A percentile compares a stretch with the other conserved stretches of the same genome.
Evolutionary conservation across 2,888 invertebrate genomes (phyloP).

Genomic region (Stomorhina lunata): DNA sequence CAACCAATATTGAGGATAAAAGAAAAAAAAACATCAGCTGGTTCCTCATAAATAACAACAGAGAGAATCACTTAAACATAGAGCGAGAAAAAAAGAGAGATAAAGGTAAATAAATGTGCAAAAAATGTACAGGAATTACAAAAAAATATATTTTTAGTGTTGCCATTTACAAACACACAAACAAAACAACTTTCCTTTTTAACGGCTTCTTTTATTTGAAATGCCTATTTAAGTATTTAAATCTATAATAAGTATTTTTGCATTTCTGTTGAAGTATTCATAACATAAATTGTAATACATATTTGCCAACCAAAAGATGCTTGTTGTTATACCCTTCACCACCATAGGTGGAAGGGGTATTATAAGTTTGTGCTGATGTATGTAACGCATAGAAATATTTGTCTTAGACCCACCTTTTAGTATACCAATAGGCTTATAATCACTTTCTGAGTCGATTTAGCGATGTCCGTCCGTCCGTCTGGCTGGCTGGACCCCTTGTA

Average conservation of each 20-base stretch:
- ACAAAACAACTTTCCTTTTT: conserved; percentile 4
- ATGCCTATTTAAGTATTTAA: neutral
- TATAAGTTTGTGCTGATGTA: too few relatives aligned
- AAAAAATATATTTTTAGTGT: neutral
- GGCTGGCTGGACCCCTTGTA: too few relatives aligned
- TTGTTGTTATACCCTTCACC: too few relatives aligned
- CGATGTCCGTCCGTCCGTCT: too few relatives aligned
- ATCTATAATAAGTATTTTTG: neutral
- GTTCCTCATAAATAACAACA: neutral
- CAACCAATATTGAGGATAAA: neutral
- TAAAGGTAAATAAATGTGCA: neutral
- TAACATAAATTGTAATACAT: too few relatives aligned
- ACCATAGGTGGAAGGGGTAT: too few relatives aligned
- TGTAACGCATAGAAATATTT: too few relatives aligned
- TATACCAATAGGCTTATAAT: too few relatives aligned
- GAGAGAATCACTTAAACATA: neutral
- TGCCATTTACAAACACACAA: neutral
- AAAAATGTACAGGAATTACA: neutral
- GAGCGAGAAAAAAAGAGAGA: neutral
- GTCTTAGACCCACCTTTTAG: too few relatives aligned
- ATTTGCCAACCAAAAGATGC: too few relatives aligned
- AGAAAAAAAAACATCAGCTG: conserved; percentile 10
- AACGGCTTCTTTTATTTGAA: neutral
- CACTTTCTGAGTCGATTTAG: too few relatives aligned
- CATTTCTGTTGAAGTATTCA: too few relatives aligned